phyloP scores from a whole-genome alignment of 53 echinoderm and acorn worm genomes.

The Astropecten irregularis region DNA sequence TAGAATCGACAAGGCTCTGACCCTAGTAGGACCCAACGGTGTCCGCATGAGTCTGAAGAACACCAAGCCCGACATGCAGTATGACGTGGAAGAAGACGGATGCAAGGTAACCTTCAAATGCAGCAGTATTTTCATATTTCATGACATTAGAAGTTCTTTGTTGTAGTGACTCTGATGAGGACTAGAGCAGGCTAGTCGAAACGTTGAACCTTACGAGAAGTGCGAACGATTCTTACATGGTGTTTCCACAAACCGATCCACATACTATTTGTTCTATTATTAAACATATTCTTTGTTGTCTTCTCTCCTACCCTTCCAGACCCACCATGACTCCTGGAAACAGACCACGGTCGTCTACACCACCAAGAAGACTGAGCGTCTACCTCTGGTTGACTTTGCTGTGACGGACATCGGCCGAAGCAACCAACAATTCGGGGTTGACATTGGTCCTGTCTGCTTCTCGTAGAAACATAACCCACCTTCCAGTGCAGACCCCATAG shows the following conservation, averaged over 20 bases:
- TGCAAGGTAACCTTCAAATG: conserved; percentile 57
- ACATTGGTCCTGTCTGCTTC: conserved; percentile 95
- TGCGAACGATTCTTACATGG: too few relatives aligned
- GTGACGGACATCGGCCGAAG: conserved; percentile 78
- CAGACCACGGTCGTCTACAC: conserved; percentile 78
- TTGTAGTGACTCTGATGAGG: too few relatives aligned
- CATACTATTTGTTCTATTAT: too few relatives aligned
- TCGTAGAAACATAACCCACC: conserved; percentile 35
- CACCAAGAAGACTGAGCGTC: conserved; percentile 83
- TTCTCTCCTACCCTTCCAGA: conserved; percentile 35
- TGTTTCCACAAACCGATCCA: too few relatives aligned
- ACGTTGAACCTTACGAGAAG: too few relatives aligned
- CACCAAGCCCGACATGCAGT: conserved; percentile 43
- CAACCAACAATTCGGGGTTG: conserved; percentile 87
- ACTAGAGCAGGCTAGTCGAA: too few relatives aligned
- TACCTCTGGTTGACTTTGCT: conserved; percentile 89
- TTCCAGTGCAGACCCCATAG: conserved; percentile 21
- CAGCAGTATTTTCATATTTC: too few relatives aligned
- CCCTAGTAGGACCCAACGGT: conserved; percentile 41
- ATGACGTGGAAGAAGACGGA: conserved; percentile 68
- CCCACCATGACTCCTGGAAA: conserved; percentile 66
- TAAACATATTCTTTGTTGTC: too few relatives aligned
- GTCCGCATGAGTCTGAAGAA: conserved; percentile 52
- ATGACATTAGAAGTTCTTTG: neutral
- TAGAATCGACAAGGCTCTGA: conserved; percentile 55